A percentile compares a stretch with the other conserved stretches of the same genome.
Evolutionary conservation across 2,113 vertebrate genomes (phyloP).

Genomic region (Nycticryphes semicollaris): DNA sequence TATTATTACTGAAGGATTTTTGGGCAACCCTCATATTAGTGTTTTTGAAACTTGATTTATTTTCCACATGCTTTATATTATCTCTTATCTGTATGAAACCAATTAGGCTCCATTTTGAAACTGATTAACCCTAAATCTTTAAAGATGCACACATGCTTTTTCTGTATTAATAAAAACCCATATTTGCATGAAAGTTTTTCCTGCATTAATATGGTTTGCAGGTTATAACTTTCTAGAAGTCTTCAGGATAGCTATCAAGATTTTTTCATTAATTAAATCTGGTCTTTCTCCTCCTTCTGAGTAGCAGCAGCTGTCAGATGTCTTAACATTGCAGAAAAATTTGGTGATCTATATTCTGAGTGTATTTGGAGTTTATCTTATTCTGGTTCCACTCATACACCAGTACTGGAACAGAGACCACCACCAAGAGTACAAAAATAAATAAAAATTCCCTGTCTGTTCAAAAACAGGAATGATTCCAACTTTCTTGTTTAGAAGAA

Average conservation of each 20-base stretch:
- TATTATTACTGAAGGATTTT: neutral
- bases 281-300: neutral
- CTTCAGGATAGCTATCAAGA: neutral
- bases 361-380: neutral
- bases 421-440: neutral
- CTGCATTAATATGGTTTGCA: neutral
- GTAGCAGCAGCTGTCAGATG: neutral
- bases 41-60: neutral
- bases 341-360: neutral
- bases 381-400: neutral
- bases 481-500: neutral
- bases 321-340: neutral
- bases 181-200: neutral
- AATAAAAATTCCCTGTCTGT: neutral
- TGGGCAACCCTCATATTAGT: rapidly evolving
- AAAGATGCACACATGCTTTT: neutral
- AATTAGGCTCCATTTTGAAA: neutral
- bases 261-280: neutral
- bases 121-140: neutral
- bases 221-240: neutral
- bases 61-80: neutral
- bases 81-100: neutral
- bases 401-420: neutral
- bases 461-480: neutral
- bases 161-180: neutral